These are phyloP conservation scores for Athrips mouffetella DNA, from an alignment of 2,888 invertebrate species.

Conservation along the genomic window DNA sequence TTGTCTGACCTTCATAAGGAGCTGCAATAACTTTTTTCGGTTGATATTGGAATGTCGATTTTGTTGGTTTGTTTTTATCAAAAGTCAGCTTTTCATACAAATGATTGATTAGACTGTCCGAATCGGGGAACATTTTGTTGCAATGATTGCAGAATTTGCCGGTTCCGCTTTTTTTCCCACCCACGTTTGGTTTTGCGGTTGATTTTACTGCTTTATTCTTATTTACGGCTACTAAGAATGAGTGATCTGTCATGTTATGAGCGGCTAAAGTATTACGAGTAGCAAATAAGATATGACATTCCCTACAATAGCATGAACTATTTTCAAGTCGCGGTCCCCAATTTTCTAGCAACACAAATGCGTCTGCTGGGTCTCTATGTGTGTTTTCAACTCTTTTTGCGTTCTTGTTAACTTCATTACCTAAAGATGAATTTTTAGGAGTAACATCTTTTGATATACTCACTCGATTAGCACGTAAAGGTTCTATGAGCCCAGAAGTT, in stretches of 20 bases:
- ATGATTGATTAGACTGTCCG: constrained; percentile 41
- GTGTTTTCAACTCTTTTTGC: not conserved
- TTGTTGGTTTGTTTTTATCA: constrained; percentile 17
- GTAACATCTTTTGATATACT: not conserved
- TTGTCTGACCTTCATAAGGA: not conserved
- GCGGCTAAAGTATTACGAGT: constrained; percentile 45
- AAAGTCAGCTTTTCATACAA: constrained; percentile 39
- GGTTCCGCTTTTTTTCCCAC: not conserved
- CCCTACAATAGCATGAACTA: constrained; percentile 37
- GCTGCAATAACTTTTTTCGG: not conserved
- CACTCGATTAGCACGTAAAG: not conserved
- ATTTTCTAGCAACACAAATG: constrained; percentile 35
- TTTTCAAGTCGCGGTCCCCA: constrained; percentile 32
- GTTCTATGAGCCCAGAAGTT: not conserved
- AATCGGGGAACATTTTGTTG: constrained; percentile 35
- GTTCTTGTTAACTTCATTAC: not conserved
- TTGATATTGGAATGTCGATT: constrained; percentile 9
- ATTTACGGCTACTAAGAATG: constrained; percentile 37
- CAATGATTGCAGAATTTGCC: constrained; percentile 44
- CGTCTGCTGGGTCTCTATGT: not conserved
- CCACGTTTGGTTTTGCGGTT: constrained; percentile 17
- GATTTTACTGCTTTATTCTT: constrained; percentile 27
- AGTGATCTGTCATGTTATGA: constrained; percentile 47
- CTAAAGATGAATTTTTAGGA: not conserved
- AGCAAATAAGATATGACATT: constrained; percentile 43